Evolutionary conservation across 2,113 vertebrate genomes (phyloP).

Genomic region (Irena cyanogastra): DNA sequence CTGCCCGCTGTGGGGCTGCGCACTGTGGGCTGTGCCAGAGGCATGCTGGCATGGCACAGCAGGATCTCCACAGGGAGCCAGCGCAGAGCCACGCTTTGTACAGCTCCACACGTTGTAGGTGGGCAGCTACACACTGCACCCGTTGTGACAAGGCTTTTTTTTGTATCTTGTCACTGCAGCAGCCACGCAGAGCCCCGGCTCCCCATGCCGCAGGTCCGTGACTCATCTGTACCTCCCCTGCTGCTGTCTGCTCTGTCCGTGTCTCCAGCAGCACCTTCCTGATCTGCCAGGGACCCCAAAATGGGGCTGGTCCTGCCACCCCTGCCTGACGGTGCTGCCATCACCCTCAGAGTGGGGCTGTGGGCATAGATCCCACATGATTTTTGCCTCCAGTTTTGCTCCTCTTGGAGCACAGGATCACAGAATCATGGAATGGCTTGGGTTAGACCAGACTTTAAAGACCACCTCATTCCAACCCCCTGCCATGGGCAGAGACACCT

Average conservation of each 20-base stretch:
- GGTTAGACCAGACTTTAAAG: background rate
- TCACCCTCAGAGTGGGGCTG: accelerated
- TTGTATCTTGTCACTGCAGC: background rate
- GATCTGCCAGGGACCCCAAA: background rate
- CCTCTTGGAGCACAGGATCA: background rate
- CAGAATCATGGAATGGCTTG: background rate
- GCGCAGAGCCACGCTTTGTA: background rate
- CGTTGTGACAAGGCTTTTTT: background rate
- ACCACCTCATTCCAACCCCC: background rate
- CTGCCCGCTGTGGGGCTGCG: background rate
- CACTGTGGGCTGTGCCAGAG: background rate
- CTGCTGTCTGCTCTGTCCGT: background rate
- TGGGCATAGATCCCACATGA: accelerated
- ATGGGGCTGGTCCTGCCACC: background rate
- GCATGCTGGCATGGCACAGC: background rate
- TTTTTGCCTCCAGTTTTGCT: background rate
- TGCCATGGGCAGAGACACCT: background rate
- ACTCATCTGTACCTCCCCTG: slow-evolving; percentile 7
- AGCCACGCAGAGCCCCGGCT: background rate
- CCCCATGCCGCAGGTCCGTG: background rate
- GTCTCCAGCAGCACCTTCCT: background rate
- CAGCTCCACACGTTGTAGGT: background rate
- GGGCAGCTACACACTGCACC: background rate
- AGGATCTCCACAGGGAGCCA: background rate
- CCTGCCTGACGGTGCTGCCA: background rate